phyloP scores from a whole-genome alignment of 2,113 vertebrate genomes.

The Pogonocichla stellata region DNA sequence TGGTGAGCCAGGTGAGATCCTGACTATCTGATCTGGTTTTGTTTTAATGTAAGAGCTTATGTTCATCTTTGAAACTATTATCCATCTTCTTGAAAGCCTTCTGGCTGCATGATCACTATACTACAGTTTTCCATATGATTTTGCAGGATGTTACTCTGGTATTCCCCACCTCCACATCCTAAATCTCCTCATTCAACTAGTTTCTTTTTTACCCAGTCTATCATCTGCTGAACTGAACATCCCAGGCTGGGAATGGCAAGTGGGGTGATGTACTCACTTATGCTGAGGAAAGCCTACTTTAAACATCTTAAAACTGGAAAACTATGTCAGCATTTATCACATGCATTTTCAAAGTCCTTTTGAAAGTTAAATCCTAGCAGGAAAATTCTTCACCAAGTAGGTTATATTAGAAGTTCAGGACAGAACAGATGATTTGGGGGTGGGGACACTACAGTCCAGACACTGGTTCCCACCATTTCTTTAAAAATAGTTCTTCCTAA shows the following conservation, averaged over 20 bases:
- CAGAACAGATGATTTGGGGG: constrained; percentile 35
- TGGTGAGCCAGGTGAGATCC: background rate
- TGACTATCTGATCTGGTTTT: background rate
- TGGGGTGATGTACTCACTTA: background rate
- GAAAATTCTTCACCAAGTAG: background rate
- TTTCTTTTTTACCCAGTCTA: background rate
- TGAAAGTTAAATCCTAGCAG: background rate
- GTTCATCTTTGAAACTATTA: background rate
- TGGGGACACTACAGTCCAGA: background rate
- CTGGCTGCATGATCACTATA: background rate
- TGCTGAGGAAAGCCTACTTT: background rate
- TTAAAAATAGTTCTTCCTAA: constrained; percentile 45
- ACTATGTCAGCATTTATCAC: background rate
- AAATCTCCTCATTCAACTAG: background rate
- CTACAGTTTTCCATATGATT: background rate
- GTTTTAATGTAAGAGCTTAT: background rate
- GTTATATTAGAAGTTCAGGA: constrained; percentile 27
- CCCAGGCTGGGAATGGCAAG: background rate
- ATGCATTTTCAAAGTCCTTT: background rate
- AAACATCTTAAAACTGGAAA: background rate
- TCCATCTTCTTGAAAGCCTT: background rate
- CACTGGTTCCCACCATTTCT: constrained; percentile 10
- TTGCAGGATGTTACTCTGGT: background rate
- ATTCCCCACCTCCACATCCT: background rate
- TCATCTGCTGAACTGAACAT: background rate